Base-by-base conservation (phyloP, 2,113 vertebrate genomes). In the Toxotes chatareus region DNA sequence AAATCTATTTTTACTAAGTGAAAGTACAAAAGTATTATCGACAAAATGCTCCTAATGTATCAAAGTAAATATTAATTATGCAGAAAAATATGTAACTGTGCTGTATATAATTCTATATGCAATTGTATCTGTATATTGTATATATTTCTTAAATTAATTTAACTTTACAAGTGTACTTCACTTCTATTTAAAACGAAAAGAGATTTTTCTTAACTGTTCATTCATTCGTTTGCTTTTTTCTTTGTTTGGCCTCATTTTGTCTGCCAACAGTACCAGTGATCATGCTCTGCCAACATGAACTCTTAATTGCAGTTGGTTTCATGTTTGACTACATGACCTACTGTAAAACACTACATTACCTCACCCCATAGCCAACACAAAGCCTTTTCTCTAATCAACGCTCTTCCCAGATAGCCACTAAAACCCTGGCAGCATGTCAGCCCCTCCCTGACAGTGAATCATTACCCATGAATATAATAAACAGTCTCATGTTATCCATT, bases 361-460 rank as follows among this genome's bases (percentile, higher is more conserved):
- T 72, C 36, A 67, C 32, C 31, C 64, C 60, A 7, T 5, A 51
- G 14, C 13, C 14, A 70, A 36, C 8, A 36, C 1, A 57, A n/a
- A 38, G 11, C 49, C 5, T 73, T 82, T 36, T 31, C 38, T 66
- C 16, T 40, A 42, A 57, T 68, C 19, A 46, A 13, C n/a, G 34
- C 62, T 57, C 7, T 62, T 60, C 51, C 62, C 56, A 68, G 3
- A 21, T 31, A 57, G 10, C 34, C 17, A 34, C 2, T 68, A 53
- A 79, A 74, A 55, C 47, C 10, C 27, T 40, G 46, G 21, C 8
- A 65, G 32, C 17, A 4, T 34, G 14, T 36, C 57, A 55, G 3
- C 21, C 38, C 12, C 61, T 65, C 21, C 23, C 36, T 75, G n/a
- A 44, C 0, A 4, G 68, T 86, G 36, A 91, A 78, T 83, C 17